phyloP scores from a whole-genome alignment of 2,113 vertebrate genomes.

The Rynchops niger region DNA sequence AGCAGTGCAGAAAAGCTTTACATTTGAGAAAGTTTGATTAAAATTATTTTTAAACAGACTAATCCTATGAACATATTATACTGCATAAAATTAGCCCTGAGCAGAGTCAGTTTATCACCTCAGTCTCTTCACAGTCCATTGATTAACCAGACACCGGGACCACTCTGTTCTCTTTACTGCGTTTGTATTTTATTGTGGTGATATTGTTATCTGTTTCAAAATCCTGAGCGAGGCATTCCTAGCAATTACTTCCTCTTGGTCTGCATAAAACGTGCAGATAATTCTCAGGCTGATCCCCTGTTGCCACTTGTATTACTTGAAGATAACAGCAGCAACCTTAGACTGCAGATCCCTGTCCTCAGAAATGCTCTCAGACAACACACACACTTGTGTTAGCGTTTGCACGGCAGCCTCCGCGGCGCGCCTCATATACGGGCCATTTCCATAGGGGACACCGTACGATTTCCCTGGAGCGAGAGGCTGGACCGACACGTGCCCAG shows the following conservation, averaged over 20 bases:
- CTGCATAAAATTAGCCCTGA: constrained; percentile 72
- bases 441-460: background rate
- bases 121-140: constrained; percentile 70
- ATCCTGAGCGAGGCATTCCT: background rate
- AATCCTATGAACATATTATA: constrained; percentile 63
- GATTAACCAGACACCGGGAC: constrained; percentile 60
- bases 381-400: background rate
- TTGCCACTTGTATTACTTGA: background rate
- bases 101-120: constrained; percentile 66
- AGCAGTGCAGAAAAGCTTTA: constrained; percentile 50
- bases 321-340: constrained; percentile 47
- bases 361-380: background rate
- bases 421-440: rapidly evolving
- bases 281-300: constrained; percentile 29
- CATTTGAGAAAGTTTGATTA: constrained; percentile 65
- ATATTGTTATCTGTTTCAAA: background rate
- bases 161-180: constrained; percentile 25
- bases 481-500: background rate
- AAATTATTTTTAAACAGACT: constrained; percentile 73
- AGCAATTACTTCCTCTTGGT: constrained; percentile 41
- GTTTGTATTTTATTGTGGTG: background rate
- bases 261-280: constrained; percentile 7
- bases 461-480: background rate
- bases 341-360: constrained; percentile 21
- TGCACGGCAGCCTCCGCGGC: background rate